A percentile compares a stretch with the other conserved stretches of the same genome.
Conservation (phyloP, 2,113 vertebrate species). For the Datnioides undecimradiatus region DNA sequence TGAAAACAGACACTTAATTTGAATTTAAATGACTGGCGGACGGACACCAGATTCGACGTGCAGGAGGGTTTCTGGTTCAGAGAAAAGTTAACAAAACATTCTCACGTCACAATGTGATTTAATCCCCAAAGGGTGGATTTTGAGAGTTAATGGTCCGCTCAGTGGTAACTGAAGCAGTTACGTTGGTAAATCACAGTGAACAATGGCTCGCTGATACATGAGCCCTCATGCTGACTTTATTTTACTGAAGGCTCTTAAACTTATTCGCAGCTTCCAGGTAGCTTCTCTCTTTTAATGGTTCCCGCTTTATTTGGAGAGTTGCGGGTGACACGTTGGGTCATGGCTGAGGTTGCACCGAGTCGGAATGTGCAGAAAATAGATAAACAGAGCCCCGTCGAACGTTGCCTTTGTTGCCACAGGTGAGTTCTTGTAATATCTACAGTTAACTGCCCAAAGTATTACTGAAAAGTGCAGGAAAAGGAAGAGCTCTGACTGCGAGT, state of each 20-base stretch:
- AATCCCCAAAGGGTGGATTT: neutral
- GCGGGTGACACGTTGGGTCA: neutral
- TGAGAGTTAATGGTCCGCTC: neutral
- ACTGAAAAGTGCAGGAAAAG: neutral
- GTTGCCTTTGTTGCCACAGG: neutral
- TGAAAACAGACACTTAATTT: slow-evolving; percentile 13
- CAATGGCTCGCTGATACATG: neutral
- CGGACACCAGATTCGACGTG: slow-evolving; percentile 21
- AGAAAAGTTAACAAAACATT: slow-evolving; percentile 20
- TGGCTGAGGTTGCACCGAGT: neutral
- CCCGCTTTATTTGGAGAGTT: neutral
- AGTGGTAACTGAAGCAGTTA: slow-evolving; percentile 6
- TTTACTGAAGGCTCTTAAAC: neutral
- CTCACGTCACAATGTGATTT: neutral
- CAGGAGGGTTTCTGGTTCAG: neutral
- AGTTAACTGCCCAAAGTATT: neutral
- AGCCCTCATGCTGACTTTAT: neutral
- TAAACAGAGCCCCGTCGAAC: slow-evolving; percentile 1
- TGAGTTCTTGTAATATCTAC: neutral
- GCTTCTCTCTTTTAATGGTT: neutral
- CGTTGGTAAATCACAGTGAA: slow-evolving; percentile 9
- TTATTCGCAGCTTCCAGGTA: neutral
- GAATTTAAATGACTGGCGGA: slow-evolving; percentile 9
- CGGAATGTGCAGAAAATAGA: slow-evolving; percentile 14
- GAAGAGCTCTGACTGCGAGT: neutral